Evolutionary conservation across 2,113 vertebrate species (phyloP).

Genomic region (Daphoenositta chrysoptera): DNA sequence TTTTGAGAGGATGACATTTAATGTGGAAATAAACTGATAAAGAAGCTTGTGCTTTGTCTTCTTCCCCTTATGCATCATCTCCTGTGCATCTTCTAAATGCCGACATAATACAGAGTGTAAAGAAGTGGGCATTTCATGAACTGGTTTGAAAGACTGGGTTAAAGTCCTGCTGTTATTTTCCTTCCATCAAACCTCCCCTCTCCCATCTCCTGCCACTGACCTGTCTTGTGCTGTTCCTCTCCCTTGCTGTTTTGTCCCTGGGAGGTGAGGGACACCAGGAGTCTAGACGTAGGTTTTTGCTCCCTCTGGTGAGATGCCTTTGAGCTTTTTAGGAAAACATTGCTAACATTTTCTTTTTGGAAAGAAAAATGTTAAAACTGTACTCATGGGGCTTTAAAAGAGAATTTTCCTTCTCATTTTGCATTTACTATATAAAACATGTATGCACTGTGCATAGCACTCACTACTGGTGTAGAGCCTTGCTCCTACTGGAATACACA

Average conservation of each 20-base stretch:
- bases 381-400: not conserved
- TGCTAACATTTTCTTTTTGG: not conserved
- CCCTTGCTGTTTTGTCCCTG: not conserved
- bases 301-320: not conserved
- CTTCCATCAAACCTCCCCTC: not conserved
- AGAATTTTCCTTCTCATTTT: not conserved
- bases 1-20: not conserved
- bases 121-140: not conserved
- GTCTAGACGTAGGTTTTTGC: not conserved
- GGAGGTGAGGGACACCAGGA: not conserved
- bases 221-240: not conserved
- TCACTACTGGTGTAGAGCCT: not conserved
- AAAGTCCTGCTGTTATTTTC: not conserved
- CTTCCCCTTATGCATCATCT: not conserved
- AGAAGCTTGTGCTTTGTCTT: not conserved
- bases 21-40: not conserved
- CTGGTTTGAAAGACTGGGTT: not conserved
- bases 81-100: not conserved
- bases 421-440: constrained; percentile 32
- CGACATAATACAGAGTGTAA: not conserved
- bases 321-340: not conserved
- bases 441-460: not conserved
- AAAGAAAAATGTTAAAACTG: not conserved
- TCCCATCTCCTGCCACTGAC: not conserved
- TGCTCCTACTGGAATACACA: not conserved